These are phyloP conservation scores for Istiophorus platypterus DNA, from an alignment of 2,113 vertebrate genomes.

Conservation along the genomic window DNA sequence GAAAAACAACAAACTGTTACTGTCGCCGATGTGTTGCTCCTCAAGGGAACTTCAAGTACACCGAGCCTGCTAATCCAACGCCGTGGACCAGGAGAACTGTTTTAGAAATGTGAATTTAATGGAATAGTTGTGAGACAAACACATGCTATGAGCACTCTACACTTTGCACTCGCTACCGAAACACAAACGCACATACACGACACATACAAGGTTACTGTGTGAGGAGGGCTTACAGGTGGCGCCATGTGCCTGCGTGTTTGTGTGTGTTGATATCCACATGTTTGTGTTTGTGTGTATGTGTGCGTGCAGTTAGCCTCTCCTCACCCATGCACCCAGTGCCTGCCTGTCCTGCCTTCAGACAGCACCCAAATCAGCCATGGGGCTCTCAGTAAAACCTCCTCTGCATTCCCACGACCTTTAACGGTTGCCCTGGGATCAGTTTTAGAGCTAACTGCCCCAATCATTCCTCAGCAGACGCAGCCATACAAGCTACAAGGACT, in stretches of 20 bases:
- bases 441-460: conserved; percentile 70
- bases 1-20: conserved; percentile 47
- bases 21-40: conserved; percentile 46
- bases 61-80: conserved; percentile 70
- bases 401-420: conserved; percentile 60
- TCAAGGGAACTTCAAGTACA: conserved; percentile 55
- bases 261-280: conserved; percentile 50
- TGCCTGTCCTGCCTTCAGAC: conserved; percentile 84
- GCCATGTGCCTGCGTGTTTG: conserved; percentile 73
- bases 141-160: conserved; percentile 63
- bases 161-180: conserved; percentile 60
- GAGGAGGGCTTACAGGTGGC: conserved; percentile 68
- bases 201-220: conserved; percentile 63
- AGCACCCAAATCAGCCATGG: conserved; percentile 80
- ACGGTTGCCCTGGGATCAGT: conserved; percentile 62
- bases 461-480: conserved; percentile 68
- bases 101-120: conserved; percentile 63
- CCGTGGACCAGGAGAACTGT: conserved; percentile 58
- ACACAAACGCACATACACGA: conserved; percentile 56
- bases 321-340: conserved; percentile 82
- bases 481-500: conserved; percentile 72
- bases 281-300: conserved; percentile 50
- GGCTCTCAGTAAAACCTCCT: conserved; percentile 72
- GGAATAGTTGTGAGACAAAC: conserved; percentile 49
- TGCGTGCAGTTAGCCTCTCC: conserved; percentile 71